Base-by-base conservation (phyloP, 2,888 invertebrate species). In the Diplolepis rosae region DNA sequence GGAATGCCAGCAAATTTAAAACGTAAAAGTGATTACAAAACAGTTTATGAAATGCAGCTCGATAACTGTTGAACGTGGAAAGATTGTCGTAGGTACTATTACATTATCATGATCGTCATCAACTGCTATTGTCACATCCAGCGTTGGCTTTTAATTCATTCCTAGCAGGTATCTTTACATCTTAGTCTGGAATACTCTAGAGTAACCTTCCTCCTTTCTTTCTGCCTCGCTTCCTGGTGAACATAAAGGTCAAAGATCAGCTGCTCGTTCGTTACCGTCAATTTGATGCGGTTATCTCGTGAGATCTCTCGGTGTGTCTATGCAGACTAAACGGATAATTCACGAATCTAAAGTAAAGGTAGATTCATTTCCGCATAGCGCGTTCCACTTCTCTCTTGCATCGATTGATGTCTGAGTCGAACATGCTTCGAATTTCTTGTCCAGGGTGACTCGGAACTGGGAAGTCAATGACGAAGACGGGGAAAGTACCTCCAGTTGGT, bases 201-300 rank as follows among this genome's bases (percentile, higher is more conserved):
- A 69, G 61, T 72, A 68, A 74, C 71, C 76, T 71, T 56, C 68
- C 71, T 76, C 74, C 74, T 69, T 76, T 56, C 68, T 72, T 76
- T 76, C 74, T 65, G 71, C 54, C 68, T 67, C 68, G 68, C 76
- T 76, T 76, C 76, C 76, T 74, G 72, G 76, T 74, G 76, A 76
- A 61, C 69, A 72, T 66, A 32, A 67, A 70, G 76, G 76, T 76
- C 71, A 76, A 66, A 76, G 76, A 70, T 76, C 76, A 71, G 28
- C 67, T 71, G 74, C 71, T 74, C 73, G 74, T 71, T 71, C 71
- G 74, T 76, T 76, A 74, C 74, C 76, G 72, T 76, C 76, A 76
- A 76, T 76, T 76, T 72, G 72, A 71, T 72, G 65, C 70, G 70
- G 72, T 71, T 74, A 76, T 71, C 69, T 74, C 76, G 76, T 76